Evolutionary conservation across 2,797 vertebrate species (phyloP), one percentile per base, ranked within the genome.

Genomic region (Ciconia nigra): DNA sequence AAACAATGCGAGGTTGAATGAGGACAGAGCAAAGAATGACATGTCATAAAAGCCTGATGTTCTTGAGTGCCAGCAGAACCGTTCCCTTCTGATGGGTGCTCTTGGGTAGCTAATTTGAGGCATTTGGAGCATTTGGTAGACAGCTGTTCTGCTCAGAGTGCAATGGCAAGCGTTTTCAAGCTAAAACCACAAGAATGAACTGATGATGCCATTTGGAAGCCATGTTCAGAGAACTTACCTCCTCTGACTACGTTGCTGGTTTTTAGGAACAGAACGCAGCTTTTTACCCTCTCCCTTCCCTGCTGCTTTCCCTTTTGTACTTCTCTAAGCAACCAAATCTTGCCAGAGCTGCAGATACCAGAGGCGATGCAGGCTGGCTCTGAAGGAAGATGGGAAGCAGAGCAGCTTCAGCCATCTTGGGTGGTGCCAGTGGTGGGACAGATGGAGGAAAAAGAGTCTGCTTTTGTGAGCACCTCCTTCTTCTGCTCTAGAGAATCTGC

Each of bases 131-230:
- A 95, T 97, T 95, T 97, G 95, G 96, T 71, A 54, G 58, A 29
- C 97, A 97, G 97, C 97, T 97, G 94, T 87, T 92, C 78, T 33
- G 71, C 83, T 94, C 92, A 17, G 49, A 93, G 90, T 84, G 92
- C 86, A 89, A 69, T 13, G 61, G 90, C 35, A 42, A 90, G 78
- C 5, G 10, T 69, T 83, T 37, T 71, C 49, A 35, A 81, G 78
- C 70, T 72, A 6, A 94, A 96, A 85, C 95, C 97, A 95, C 95
- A 97, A 91, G 39, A 96, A 96, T 92, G 94, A 97, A 47, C 76
- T 0, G 57, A 85, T 93, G 95, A 92, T 90, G 93, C 83, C 83
- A 71, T 95, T 94, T 94, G 96, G 95, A 96, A 95, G 96, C 92
- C 90, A 54, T 71, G 88, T 37, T 91, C 87, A 57, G 74, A 91